Percentiles rank a stretch among this genome's conserved stretches.
These are phyloP conservation scores for Ictidomys tridecemlineatus DNA, from an alignment of 2,113 vertebrate species.

Conservation along the genomic window DNA sequence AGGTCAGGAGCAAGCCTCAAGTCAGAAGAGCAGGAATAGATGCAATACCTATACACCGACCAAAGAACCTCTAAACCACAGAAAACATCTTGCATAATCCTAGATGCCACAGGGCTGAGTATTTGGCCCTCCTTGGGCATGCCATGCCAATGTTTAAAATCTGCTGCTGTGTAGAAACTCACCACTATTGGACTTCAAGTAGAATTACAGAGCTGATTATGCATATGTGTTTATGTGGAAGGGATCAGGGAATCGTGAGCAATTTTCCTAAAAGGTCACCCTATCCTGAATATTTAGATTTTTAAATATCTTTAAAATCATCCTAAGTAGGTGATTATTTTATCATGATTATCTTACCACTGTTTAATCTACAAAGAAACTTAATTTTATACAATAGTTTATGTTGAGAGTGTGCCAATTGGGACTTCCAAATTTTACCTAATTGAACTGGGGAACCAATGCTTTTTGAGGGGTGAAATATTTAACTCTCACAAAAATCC, in stretches of 20 bases:
- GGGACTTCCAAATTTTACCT: not conserved
- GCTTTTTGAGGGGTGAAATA: not conserved
- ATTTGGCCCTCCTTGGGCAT: not conserved
- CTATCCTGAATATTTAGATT: not conserved
- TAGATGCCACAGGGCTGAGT: not conserved
- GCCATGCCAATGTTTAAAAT: not conserved
- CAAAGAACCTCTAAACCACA: not conserved
- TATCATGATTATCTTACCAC: not conserved
- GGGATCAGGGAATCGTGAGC: not conserved
- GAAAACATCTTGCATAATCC: not conserved
- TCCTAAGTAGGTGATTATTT: not conserved
- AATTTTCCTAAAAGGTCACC: not conserved
- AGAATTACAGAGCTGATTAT: not conserved
- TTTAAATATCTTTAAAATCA: not conserved
- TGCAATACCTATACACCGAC: not conserved
- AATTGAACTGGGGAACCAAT: not conserved
- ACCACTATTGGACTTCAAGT: not conserved
- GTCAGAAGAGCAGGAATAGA: not conserved
- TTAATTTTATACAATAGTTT: conserved; percentile 36
- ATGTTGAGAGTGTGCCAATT: not conserved
- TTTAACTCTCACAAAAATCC: conserved; percentile 20
- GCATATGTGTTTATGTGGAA: not conserved
- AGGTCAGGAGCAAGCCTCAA: not conserved
- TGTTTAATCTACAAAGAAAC: not conserved
- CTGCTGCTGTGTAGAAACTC: not conserved